These are phyloP conservation scores for Acrossocheilus wenchowensis DNA, from an alignment of 2,797 vertebrate genomes.

Conservation along the genomic window DNA sequence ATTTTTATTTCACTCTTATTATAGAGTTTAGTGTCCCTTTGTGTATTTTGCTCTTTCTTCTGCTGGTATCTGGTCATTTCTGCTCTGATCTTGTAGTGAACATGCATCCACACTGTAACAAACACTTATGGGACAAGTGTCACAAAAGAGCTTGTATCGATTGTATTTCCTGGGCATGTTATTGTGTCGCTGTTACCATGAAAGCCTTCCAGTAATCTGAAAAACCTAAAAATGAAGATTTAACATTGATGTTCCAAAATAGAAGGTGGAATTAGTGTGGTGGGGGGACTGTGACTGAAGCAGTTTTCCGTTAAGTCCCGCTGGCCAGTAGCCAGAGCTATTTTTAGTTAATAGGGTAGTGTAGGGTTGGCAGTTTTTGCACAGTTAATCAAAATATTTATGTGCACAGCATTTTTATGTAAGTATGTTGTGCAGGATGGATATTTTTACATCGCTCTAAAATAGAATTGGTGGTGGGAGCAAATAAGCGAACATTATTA, in stretches of 20 bases:
- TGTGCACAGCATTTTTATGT: background rate
- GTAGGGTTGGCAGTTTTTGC: conserved; percentile 2
- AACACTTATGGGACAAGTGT: conserved; percentile 30
- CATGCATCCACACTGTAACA: conserved; percentile 12
- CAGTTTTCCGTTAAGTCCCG: background rate
- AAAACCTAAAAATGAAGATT: background rate
- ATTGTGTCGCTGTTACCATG: background rate
- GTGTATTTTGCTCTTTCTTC: background rate
- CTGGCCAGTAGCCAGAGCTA: conserved; percentile 10
- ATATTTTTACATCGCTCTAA: conserved; percentile 1
- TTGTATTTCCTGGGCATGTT: conserved; percentile 6
- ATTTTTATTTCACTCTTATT: no score
- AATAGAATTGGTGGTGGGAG: background rate
- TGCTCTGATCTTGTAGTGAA: background rate
- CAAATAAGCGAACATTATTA: background rate
- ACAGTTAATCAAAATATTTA: conserved; percentile 11
- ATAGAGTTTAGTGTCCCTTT: background rate
- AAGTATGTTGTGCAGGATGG: background rate
- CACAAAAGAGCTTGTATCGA: conserved; percentile 28
- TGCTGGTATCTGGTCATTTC: background rate
- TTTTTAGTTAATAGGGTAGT: conserved; percentile 1
- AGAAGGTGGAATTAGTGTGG: background rate
- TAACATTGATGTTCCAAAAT: background rate
- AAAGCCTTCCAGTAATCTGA: background rate
- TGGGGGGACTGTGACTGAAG: background rate